Base-by-base conservation (phyloP, 2,888 invertebrate species). In the Pammene aurita region DNA sequence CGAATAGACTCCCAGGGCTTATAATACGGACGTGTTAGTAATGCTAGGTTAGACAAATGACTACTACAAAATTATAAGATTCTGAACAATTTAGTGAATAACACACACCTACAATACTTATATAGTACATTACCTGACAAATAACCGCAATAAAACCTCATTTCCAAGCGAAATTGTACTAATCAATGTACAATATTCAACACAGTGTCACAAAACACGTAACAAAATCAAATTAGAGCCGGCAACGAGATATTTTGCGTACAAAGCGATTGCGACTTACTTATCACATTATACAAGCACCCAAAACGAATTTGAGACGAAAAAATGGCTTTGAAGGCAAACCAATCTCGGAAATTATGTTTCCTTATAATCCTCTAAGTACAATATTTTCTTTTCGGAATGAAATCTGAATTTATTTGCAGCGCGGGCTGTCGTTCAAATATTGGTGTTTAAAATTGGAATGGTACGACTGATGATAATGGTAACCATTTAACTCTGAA, bases 311-410 rank as follows among this genome's bases (percentile, higher is more conserved):
- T 72, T 72, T 66, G 57, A 58, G 58, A 68, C 50, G 70, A 70
- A 67, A 73, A 66, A 66, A 55, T 61, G 62, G 50, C 48, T 71
- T 70, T 64, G 58, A 63, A 66, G 60, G 34, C 46, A 50, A 58
- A 65, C 65, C 57, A 80, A 84, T 83, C 80, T 81, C 76, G 74
- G 76, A 82, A 84, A 84, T 86, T 81, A 84, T 83, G 78, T 84
- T 80, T 78, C 74, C 73, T 76, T 71, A 77, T 83, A 85, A 85
- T 83, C 82, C 78, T 73, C 75, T 75, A 76, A 78, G 77, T 77
- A 80, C 74, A 76, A 83, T 80, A 80, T 82, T 82, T 81, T 79
- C 78, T 78, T 78, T 78, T 74, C 67, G 72, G 71, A 75, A 76
- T 77, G 72, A 77, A 76, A 74, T 78, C 67, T 72, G 74, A 63